These are phyloP conservation scores for Sarcophaga rosellei DNA, from an alignment of 2,888 invertebrate species.

Conservation along the genomic window DNA sequence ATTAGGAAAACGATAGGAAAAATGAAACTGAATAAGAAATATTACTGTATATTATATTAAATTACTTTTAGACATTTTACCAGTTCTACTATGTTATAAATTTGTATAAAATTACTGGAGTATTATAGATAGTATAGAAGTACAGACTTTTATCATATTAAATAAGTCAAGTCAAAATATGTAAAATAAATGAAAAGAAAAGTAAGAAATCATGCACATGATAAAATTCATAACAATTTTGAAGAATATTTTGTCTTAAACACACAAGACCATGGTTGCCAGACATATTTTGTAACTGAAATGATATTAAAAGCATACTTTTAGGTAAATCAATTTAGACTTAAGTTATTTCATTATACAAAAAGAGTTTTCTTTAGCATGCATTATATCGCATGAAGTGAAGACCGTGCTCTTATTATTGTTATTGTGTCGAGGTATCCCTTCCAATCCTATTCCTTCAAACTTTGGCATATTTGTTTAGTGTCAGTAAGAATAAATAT, in stretches of 20 bases:
- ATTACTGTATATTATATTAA: constrained; percentile 45
- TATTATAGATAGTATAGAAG: constrained; percentile 17
- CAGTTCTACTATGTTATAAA: background rate
- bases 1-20: background rate
- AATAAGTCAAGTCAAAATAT: constrained; percentile 31
- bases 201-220: constrained; percentile 48
- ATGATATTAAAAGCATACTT: no score
- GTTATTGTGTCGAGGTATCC: no score
- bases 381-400: no score
- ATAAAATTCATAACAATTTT: constrained; percentile 52
- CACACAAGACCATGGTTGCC: background rate
- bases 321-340: no score
- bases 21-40: background rate
- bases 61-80: constrained; percentile 43
- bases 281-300: no score
- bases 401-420: no score
- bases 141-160: constrained; percentile 33
- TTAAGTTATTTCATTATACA: no score
- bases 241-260: constrained; percentile 14
- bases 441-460: no score
- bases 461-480: no score
- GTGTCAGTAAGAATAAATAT: no score
- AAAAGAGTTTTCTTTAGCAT: no score
- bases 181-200: background rate
- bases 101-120: background rate